Evolutionary conservation across 2,113 vertebrate species (phyloP).

Genomic region (Bubo scandiacus): DNA sequence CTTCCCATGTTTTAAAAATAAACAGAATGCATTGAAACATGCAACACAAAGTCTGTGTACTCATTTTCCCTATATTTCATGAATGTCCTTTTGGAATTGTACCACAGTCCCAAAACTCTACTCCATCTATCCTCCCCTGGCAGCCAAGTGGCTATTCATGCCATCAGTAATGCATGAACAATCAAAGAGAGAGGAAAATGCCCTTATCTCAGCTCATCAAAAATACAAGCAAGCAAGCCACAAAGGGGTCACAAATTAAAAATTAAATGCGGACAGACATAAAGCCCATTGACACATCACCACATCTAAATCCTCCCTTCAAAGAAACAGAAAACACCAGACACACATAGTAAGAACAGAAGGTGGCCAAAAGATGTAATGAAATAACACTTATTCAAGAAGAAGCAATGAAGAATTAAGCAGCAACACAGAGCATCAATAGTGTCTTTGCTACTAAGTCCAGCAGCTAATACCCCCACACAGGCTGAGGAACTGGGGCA

Average conservation of each 20-base stretch:
- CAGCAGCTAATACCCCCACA: neutral
- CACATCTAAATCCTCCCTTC: neutral
- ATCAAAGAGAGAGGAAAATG: constrained; percentile 44
- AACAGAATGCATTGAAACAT: neutral
- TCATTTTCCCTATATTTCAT: neutral
- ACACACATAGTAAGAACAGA: neutral
- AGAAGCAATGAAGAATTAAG: neutral
- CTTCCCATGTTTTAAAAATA: neutral
- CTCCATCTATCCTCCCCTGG: neutral
- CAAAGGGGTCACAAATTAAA: constrained; percentile 66
- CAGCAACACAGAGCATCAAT: neutral
- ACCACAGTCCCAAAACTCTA: neutral
- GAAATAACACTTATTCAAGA: neutral
- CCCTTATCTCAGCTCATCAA: constrained; percentile 67
- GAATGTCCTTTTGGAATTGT: neutral
- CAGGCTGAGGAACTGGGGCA: neutral
- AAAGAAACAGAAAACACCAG: neutral
- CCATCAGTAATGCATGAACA: constrained; percentile 57
- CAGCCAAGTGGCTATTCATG: constrained; percentile 20
- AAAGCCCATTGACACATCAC: constrained; percentile 52
- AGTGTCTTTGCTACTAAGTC: neutral
- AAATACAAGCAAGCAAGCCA: constrained; percentile 60
- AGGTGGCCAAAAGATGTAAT: neutral
- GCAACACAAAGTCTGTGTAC: neutral
- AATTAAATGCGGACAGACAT: constrained; percentile 54